Conservation (phyloP, 2,797 vertebrate species). For the Sebastes oblongus region DNA sequence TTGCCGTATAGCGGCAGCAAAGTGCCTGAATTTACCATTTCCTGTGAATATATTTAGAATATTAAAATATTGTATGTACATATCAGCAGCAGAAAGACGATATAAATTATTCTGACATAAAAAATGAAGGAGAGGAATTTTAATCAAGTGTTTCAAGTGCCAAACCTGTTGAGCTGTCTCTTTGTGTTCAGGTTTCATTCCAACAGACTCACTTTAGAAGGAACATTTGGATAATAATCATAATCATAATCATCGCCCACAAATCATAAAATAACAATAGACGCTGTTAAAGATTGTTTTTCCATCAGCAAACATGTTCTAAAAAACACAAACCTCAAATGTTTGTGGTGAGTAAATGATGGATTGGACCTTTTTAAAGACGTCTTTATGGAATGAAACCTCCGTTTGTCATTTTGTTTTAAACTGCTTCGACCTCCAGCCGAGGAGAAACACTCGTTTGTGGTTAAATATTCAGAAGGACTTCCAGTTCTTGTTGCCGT, state of each 20-base stretch:
- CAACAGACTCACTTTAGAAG: not conserved
- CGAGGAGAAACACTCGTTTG: constrained; percentile 7
- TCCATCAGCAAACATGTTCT: not conserved
- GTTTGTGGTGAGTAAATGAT: not conserved
- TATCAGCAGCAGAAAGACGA: constrained; percentile 76
- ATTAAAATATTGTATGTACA: constrained; percentile 85
- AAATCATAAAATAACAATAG: not conserved
- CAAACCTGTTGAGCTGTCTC: constrained; percentile 42
- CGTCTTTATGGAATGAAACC: constrained; percentile 43
- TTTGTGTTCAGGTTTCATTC: constrained; percentile 35
- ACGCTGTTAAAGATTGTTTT: not conserved
- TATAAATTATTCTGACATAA: constrained; percentile 85
- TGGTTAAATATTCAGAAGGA: constrained; percentile 21
- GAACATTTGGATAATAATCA: not conserved
- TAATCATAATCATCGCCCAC: not conserved
- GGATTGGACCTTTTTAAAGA: not conserved
- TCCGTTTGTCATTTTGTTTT: constrained; percentile 10
- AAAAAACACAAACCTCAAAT: not conserved
- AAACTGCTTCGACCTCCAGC: not conserved
- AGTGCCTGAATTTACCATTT: constrained; percentile 83
- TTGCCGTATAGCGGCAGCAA: constrained; percentile 76
- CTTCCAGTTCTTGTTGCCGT: not conserved
- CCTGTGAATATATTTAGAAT: constrained; percentile 87
- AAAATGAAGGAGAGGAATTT: constrained; percentile 67
- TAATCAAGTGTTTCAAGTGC: constrained; percentile 45